Base-by-base conservation (phyloP, 2,797 vertebrate species). In the Microtus obscurus region DNA sequence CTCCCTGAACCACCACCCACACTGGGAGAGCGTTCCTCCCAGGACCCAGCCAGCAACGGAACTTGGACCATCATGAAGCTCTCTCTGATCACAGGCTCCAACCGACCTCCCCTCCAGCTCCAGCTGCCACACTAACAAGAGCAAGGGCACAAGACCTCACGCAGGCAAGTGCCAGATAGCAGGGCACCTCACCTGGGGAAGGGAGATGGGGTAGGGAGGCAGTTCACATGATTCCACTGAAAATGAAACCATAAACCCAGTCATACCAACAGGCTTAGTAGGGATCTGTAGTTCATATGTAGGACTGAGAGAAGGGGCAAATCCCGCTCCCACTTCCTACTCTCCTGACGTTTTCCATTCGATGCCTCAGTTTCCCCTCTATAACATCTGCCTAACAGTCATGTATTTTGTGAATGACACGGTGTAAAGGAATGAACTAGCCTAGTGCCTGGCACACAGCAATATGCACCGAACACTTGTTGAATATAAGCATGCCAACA, bases 401-500 rank as follows among this genome's bases (percentile, higher is more conserved):
- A 88, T 4, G 2, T 43, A 37, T 65, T 95, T 63, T 45, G 59
- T 45, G 87, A 82, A 27, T 21, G 5, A 63, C 53, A 77, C 59
- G 25, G 82, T 16, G 29, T 31, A 73, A 63, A 86, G 19, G 93
- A 87, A 76, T 90, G 45, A 82, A 69, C 78, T n/a, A 63, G 83
- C 48, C 76, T 74, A 34, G 34, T 29, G 83, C 83, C 83, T 69
- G 43, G 73, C 79, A 61, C 85, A 56, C 0, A 37, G 77, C 59
- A 94, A 94, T 43, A 69, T 4, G 29, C 31, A 93, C 40, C 69
- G 83, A 86, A 93, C 93, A 97, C 93, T 92, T 97, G 96, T 90
- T 97, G 95, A 96, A 92, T 83, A 80, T 12, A 96, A 96, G 65
- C 94, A 87, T 34, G 93, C 51, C 63, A 51, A 61, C 51, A 11